Percentiles rank a stretch among this genome's conserved stretches.
These are phyloP conservation scores for Malurus splendens DNA, from an alignment of 2,797 vertebrate species.

Conservation along the genomic window DNA sequence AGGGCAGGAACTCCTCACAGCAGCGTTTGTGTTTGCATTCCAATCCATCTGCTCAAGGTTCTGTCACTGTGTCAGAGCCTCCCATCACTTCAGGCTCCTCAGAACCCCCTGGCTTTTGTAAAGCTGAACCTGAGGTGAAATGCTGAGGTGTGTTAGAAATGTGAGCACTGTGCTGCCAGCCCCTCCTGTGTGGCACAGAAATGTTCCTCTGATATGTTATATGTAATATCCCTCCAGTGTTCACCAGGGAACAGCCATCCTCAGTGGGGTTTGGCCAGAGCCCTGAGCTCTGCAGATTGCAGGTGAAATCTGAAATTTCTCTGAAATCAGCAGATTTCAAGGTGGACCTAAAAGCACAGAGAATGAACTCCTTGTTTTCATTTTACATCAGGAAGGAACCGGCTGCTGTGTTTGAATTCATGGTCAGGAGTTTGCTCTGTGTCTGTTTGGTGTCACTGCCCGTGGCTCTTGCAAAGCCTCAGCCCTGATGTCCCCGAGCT, in stretches of 20 bases:
- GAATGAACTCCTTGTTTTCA: fast-evolving
- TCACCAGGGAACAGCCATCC: too few relatives aligned
- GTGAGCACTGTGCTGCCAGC: neutral
- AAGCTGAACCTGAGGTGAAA: neutral
- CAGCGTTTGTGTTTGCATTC: neutral
- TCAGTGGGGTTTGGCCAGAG: too few relatives aligned
- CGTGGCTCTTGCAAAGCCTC: neutral
- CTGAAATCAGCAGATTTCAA: neutral
- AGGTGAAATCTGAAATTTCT: too few relatives aligned
- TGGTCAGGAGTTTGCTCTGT: neutral
- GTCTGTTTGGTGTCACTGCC: neutral
- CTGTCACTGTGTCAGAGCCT: neutral
- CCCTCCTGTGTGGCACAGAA: neutral
- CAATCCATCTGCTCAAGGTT: neutral
- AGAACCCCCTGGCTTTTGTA: neutral
- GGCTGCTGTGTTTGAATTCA: neutral
- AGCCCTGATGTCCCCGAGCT: neutral
- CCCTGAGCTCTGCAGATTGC: too few relatives aligned
- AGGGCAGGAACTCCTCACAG: neutral
- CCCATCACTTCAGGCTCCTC: neutral
- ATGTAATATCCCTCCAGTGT: too few relatives aligned
- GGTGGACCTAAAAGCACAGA: neutral
- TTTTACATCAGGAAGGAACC: fast-evolving
- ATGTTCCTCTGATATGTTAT: neutral
- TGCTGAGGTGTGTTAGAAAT: neutral